Evolutionary conservation across 1,140 invertebrate species (phyloP).

Genomic region (Micrasema longulum): DNA sequence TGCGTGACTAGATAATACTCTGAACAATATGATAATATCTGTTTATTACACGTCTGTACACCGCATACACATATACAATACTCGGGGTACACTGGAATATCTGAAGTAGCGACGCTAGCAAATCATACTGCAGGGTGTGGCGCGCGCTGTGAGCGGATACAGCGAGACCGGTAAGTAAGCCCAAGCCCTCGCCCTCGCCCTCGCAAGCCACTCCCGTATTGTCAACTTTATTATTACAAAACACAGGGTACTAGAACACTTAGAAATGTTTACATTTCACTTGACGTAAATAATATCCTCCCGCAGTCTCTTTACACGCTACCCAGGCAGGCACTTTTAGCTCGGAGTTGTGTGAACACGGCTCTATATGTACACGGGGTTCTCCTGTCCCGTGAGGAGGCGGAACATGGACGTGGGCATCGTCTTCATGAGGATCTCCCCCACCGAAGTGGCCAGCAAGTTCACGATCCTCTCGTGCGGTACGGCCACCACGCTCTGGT

Average conservation of each 20-base stretch:
- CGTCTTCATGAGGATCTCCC: conserved; percentile 99
- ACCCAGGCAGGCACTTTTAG: conserved; percentile 65
- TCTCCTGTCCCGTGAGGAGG: conserved; percentile 97
- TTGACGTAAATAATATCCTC: conserved; percentile 21
- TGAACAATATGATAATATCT: conserved; percentile 62
- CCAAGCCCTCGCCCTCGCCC: background rate
- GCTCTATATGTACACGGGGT: conserved; percentile 94
- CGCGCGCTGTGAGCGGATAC: no score
- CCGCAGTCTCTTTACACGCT: conserved; percentile 46
- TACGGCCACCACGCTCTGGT: conserved; percentile 98
- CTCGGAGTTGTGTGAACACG: conserved; percentile 44
- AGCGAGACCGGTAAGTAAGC: conserved; percentile 13
- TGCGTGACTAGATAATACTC: conserved; percentile 69
- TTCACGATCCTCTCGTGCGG: conserved; percentile 99
- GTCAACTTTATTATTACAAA: conserved; percentile 50
- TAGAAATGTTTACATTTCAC: conserved; percentile 48
- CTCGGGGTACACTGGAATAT: conserved; percentile 48
- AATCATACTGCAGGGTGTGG: conserved; percentile 49
- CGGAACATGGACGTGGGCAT: conserved; percentile 99
- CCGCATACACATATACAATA: conserved; percentile 51
- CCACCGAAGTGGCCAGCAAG: conserved; percentile 96
- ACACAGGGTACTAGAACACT: conserved; percentile 53
- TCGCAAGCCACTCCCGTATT: conserved; percentile 39
- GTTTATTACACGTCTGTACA: conserved; percentile 59
- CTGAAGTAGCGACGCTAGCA: conserved; percentile 53